Conservation (phyloP, 2,113 vertebrate genomes). For the Sturnus vulgaris region DNA sequence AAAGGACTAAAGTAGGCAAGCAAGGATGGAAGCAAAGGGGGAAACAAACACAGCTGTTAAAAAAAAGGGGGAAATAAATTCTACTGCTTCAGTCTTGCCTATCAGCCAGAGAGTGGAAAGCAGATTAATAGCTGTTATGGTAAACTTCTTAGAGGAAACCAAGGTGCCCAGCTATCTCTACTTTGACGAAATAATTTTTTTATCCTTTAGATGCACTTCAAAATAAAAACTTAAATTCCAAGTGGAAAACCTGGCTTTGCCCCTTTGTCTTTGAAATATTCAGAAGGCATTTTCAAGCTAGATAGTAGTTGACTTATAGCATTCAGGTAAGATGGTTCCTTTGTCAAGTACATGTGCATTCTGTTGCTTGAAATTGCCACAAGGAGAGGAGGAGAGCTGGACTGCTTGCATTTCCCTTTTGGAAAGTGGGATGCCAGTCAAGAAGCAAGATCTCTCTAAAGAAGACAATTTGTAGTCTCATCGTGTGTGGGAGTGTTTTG, state of each 20-base stretch:
- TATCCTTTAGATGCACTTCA: background rate
- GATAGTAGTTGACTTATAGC: background rate
- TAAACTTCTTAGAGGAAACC: conserved; percentile 13
- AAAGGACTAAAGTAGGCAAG: background rate
- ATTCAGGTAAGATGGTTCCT: background rate
- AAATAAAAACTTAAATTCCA: background rate
- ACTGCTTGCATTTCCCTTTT: background rate
- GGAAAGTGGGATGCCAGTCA: background rate
- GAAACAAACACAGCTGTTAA: background rate
- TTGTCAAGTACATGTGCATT: background rate
- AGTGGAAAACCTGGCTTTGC: conserved; percentile 31
- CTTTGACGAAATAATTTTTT: background rate
- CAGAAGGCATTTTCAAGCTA: background rate
- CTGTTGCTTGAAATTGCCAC: background rate
- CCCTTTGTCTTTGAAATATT: background rate
- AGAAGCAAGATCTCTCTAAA: background rate
- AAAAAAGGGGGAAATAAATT: background rate
- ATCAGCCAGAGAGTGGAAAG: background rate
- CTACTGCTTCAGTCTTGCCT: background rate
- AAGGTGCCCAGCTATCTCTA: background rate
- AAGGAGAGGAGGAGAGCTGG: background rate
- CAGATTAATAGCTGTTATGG: background rate
- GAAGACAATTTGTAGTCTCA: conserved; percentile 18
- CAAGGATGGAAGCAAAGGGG: background rate
- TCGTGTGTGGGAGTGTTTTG: background rate